Conservation (phyloP, 1,140 invertebrate genomes). For the Aleiodes sp. region DNA sequence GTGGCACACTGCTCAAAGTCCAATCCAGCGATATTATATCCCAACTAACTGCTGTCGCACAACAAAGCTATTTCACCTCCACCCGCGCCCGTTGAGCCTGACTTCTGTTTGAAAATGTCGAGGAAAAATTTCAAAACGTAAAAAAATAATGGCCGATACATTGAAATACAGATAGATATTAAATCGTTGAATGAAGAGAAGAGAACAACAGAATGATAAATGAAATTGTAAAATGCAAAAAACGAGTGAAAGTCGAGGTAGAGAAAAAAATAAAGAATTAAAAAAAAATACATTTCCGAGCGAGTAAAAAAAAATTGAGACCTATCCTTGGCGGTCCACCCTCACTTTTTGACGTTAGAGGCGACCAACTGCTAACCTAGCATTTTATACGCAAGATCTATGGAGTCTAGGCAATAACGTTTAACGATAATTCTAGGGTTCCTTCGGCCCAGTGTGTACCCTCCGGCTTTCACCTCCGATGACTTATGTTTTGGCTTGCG, state of each 20-base stretch:
- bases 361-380: constrained; percentile 56
- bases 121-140: too few relatives aligned
- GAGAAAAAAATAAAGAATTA: not conserved
- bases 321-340: constrained; percentile 46
- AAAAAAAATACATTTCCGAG: constrained; percentile 2
- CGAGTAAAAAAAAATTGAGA: constrained; percentile 8
- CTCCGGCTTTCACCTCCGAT: constrained; percentile 31
- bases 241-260: not conserved
- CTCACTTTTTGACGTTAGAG: constrained; percentile 50
- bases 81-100: constrained; percentile 24
- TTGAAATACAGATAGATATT: too few relatives aligned
- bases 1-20: constrained; percentile 46
- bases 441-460: constrained; percentile 38
- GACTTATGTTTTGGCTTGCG: constrained; percentile 43
- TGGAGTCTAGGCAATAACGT: constrained; percentile 66
- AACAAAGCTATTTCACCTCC: constrained; percentile 47
- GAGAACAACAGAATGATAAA: too few relatives aligned
- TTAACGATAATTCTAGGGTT: constrained; percentile 66
- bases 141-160: too few relatives aligned
- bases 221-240: not conserved
- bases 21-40: constrained; percentile 53
- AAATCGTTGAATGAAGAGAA: too few relatives aligned
- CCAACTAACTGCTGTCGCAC: constrained; percentile 50
- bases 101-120: constrained; percentile 13
- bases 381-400: constrained; percentile 66